Evolutionary conservation across 2,113 vertebrate species (phyloP).

Genomic region (Psilopsiagon aymara): DNA sequence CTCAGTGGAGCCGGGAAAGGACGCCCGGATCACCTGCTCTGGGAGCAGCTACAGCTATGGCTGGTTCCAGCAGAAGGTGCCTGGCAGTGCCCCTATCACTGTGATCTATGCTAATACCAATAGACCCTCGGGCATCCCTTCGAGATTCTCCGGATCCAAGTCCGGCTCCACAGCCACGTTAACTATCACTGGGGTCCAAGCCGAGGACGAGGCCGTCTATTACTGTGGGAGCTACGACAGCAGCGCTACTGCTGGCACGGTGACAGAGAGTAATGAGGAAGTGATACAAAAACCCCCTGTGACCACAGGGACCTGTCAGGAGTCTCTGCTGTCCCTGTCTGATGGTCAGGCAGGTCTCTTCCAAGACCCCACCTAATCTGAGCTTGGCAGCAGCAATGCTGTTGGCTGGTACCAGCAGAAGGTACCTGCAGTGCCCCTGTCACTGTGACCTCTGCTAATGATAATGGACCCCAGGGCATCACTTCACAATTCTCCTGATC

Average conservation of each 20-base stretch:
- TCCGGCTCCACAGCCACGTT: rapidly evolving
- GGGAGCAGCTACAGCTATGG: no score
- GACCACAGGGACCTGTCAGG: no score
- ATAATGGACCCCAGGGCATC: neutral
- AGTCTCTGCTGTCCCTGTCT: neutral
- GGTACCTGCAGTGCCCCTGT: neutral
- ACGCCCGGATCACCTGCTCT: neutral
- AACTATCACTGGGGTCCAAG: no score
- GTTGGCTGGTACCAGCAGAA: neutral
- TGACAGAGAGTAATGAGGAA: neutral
- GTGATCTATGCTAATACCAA: rapidly evolving
- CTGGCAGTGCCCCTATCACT: no score
- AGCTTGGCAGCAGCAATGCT: neutral
- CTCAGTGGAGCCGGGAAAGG: neutral
- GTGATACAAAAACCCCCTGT: neutral
- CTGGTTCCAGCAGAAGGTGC: no score
- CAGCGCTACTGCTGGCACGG: rapidly evolving
- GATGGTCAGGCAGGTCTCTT: rapidly evolving
- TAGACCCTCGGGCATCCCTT: no score
- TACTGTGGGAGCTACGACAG: rapidly evolving
- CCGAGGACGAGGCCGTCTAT: neutral
- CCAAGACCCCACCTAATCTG: neutral
- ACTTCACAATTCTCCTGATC: rapidly evolving
- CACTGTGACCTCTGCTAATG: neutral
- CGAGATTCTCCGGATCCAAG: no score